These are phyloP conservation scores for Drosophila pegasa DNA, from an alignment of 2,888 invertebrate genomes.

Conservation along the genomic window DNA sequence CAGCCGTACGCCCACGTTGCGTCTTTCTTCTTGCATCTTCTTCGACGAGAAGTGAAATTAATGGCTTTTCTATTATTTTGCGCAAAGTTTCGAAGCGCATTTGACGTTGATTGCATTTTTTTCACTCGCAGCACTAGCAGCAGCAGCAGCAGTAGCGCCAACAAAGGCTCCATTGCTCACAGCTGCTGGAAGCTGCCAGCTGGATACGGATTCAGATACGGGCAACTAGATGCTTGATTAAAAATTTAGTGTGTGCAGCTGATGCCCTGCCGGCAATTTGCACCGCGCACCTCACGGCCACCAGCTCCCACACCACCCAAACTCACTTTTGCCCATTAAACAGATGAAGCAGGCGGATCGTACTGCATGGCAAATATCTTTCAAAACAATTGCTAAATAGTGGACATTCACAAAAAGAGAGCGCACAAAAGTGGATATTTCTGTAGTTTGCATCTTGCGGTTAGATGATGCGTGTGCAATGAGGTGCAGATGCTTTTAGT, in stretches of 20 bases:
- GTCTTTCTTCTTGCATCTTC: slow-evolving; percentile 40
- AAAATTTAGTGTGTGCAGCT: slow-evolving; percentile 72
- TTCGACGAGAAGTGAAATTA: slow-evolving; percentile 79
- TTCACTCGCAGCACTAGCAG: slow-evolving; percentile 50
- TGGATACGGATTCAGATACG: slow-evolving; percentile 41
- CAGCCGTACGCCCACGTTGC: slow-evolving; percentile 3
- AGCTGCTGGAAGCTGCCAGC: slow-evolving; percentile 45
- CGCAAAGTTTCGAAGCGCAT: slow-evolving; percentile 79
- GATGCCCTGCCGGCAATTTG: slow-evolving; percentile 67
- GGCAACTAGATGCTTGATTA: slow-evolving; percentile 66
- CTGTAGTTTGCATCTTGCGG: slow-evolving; percentile 27
- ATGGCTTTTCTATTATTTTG: slow-evolving; percentile 79
- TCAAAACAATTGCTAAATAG: slow-evolving; percentile 50
- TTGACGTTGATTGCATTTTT: slow-evolving; percentile 79
- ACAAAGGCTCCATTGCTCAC: slow-evolving; percentile 62
- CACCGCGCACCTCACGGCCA: slow-evolving; percentile 9
- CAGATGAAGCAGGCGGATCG: slow-evolving; percentile 28
- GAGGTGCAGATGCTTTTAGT: slow-evolving; percentile 30
- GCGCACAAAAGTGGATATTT: slow-evolving; percentile 25
- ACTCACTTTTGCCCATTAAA: slow-evolving; percentile 48
- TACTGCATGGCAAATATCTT: slow-evolving; percentile 40
- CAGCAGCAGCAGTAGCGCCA: slow-evolving; percentile 29
- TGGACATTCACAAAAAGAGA: slow-evolving; percentile 34
- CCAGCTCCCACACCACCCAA: neutral
- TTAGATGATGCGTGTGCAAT: slow-evolving; percentile 33